Base-by-base conservation (phyloP, 2,113 vertebrate genomes). In the Entelurus aequoreus region DNA sequence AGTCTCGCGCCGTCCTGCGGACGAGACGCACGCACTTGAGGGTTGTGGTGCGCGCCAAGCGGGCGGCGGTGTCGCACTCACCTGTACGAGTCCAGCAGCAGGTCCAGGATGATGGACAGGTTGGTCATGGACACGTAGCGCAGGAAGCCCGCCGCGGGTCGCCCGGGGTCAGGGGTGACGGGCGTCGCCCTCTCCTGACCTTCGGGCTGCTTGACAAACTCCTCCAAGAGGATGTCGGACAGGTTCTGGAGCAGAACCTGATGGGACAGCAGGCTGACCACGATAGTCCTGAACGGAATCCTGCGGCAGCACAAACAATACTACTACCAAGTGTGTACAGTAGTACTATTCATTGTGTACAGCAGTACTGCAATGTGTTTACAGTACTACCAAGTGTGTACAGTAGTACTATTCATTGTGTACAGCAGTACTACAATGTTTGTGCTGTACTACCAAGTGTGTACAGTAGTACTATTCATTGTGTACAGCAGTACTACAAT, bases 111-210 rank as follows among this genome's bases (percentile, higher is more conserved):
- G 79, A 97, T 93, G 12, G 95, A 94, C 75, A 99, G 65, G 71
- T 98, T 98, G 56, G 95, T 93, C 95, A 96, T 98, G 72, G 97
- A 98, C 80, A 99, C 95, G 88, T 97, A 97, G 55, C 94, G 89
- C 71, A 99, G 93, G 87, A 99, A 99, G 70, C 95, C 94, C 0
- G 94, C 90, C 0, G 91, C 86, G 2, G 91, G 88, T 14, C 89
- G 59, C 78, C 90, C 89, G 74, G 90, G 80, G 69, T 96, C 95
- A 0, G 92, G 88, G 78, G 79, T 84, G 64, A 76, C 84, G 0
- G 89, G 77, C 0, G 88, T 87, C 14, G 86, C 84, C 79, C 85
- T 91, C n/a, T 95, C 95, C 0, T 69, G 77, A 48, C 74, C 75
- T 8, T 95, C 91, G 0, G 94, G 93, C 19, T 91, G 92, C 80